Percentiles rank a stretch among this genome's conserved stretches.
phyloP scores from a whole-genome alignment of 2,888 invertebrate genomes.

The Drosophila stalkeri region DNA sequence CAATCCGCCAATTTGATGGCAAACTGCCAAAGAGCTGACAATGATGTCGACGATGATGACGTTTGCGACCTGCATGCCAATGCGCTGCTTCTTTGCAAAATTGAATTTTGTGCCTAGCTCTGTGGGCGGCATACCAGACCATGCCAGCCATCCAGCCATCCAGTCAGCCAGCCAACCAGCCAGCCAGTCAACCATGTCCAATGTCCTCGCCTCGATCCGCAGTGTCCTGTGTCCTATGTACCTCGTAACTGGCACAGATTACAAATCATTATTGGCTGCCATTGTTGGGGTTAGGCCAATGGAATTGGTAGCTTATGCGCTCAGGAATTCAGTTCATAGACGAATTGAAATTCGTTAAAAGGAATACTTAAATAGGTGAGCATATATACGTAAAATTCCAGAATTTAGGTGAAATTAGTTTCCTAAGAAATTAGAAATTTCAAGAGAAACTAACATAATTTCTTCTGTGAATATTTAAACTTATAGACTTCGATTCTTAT shows the following conservation, averaged over 20 bases:
- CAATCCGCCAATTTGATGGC: constrained; percentile 67
- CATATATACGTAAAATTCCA: neutral
- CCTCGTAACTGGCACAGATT: constrained; percentile 52
- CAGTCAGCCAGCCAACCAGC: constrained; percentile 11
- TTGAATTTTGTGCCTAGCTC: constrained; percentile 57
- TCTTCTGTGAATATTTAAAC: neutral
- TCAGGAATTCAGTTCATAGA: constrained; percentile 10
- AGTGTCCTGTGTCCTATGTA: constrained; percentile 17
- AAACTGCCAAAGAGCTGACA: constrained; percentile 70
- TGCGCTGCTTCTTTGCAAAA: constrained; percentile 47
- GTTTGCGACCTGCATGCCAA: constrained; percentile 68
- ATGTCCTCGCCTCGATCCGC: constrained; percentile 22
- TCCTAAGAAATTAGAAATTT: neutral
- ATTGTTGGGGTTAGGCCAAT: constrained; percentile 38
- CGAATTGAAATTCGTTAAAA: constrained; percentile 26
- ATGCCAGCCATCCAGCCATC: constrained; percentile 12
- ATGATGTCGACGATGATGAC: constrained; percentile 60
- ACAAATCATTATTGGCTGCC: constrained; percentile 66
- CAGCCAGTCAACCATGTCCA: constrained; percentile 20
- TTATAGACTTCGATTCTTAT: neutral
- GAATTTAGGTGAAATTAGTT: neutral
- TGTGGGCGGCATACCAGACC: constrained; percentile 41
- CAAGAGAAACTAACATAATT: neutral
- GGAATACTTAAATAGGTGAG: neutral
- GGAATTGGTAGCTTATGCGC: constrained; percentile 18